Evolutionary conservation across 2,797 vertebrate genomes (phyloP).

Genomic region (Phataginus tetradactyla): DNA sequence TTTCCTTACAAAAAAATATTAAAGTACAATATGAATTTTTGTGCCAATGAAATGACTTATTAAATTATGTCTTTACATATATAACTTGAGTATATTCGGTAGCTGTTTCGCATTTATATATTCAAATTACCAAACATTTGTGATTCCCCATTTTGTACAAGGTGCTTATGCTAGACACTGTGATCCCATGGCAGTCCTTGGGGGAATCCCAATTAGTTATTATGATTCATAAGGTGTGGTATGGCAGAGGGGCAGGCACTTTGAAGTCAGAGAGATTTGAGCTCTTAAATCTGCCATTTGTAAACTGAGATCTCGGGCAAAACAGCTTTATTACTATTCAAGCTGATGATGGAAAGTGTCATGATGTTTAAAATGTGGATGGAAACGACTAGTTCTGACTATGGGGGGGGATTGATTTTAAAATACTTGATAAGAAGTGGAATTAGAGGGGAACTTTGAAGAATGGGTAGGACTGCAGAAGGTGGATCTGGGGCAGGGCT

Average conservation of each 20-base stretch:
- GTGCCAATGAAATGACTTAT: not conserved
- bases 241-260: not conserved
- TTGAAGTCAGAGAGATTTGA: not conserved
- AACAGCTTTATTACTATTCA: not conserved
- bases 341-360: not conserved
- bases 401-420: not conserved
- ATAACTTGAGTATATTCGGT: not conserved
- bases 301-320: not conserved
- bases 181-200: not conserved
- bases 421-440: not conserved
- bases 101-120: not conserved
- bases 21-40: not conserved
- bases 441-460: not conserved
- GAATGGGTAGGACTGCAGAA: not conserved
- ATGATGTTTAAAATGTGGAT: not conserved
- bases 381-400: not conserved
- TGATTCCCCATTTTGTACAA: not conserved
- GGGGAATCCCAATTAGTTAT: not conserved
- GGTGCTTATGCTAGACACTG: not conserved
- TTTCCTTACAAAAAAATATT: constrained; percentile 2
- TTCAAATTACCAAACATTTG: not conserved
- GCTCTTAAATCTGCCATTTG: not conserved
- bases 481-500: not conserved
- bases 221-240: not conserved
- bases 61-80: not conserved